phyloP scores from a whole-genome alignment of 2,113 vertebrate species.

The Eretmochelys imbricata region DNA sequence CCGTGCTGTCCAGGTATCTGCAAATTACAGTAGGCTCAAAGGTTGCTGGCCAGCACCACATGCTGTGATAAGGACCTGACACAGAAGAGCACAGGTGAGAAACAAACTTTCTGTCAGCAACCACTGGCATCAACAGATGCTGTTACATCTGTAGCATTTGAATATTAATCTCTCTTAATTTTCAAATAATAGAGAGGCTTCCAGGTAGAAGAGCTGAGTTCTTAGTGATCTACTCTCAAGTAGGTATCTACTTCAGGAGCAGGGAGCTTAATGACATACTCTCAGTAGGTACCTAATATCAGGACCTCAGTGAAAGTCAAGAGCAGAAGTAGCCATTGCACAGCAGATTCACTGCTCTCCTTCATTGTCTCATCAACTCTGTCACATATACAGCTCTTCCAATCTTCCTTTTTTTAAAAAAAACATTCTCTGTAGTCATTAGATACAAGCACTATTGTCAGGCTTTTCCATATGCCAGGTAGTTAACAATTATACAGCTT shows the following conservation, averaged over 20 bases:
- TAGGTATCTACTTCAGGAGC: not conserved
- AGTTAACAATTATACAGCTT: not conserved
- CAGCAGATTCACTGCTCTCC: not conserved
- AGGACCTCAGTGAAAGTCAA: not conserved
- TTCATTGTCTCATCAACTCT: not conserved
- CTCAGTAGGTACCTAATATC: not conserved
- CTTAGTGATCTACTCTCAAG: not conserved
- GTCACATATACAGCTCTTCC: not conserved
- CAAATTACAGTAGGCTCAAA: not conserved
- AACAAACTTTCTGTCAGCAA: not conserved
- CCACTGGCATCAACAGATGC: not conserved
- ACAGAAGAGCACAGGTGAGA: not conserved
- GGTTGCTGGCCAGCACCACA: not conserved
- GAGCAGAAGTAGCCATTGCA: not conserved
- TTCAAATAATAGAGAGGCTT: not conserved
- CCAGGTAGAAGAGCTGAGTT: not conserved
- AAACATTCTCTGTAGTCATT: not conserved
- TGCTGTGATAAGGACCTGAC: not conserved
- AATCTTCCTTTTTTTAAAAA: not conserved
- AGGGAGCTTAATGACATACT: not conserved
- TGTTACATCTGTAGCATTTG: not conserved
- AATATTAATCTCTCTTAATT: not conserved
- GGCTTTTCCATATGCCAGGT: too few relatives aligned
- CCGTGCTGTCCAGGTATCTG: not conserved
- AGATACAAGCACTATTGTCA: not conserved